Evolutionary conservation across 2,888 invertebrate species (phyloP).

Genomic region (Rotaria magnacalcarata): DNA sequence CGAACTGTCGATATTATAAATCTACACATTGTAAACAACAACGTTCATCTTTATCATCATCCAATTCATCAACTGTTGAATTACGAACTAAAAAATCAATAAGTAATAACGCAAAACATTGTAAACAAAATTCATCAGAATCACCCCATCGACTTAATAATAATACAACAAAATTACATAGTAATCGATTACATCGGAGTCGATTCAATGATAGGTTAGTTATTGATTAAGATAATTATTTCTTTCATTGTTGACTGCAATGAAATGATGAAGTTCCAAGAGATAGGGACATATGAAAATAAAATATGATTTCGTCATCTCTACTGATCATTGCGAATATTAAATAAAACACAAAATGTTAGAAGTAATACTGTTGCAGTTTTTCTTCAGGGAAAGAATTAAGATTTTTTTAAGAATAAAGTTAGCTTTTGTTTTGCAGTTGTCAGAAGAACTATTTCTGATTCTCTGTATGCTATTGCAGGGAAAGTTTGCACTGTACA

Average conservation of each 20-base stretch:
- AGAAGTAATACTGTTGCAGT: no score
- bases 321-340: not conserved
- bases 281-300: conserved; percentile 7
- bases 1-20: not conserved
- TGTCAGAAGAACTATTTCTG: no score
- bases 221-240: not conserved
- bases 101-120: not conserved
- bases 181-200: not conserved
- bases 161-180: not conserved
- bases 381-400: no score
- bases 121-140: not conserved
- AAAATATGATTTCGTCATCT: not conserved
- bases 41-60: not conserved
- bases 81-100: not conserved
- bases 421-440: no score
- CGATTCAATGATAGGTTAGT: not conserved
- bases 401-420: no score
- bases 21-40: not conserved
- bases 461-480: no score
- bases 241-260: not conserved
- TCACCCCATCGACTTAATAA: not conserved
- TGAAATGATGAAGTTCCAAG: conserved; percentile 14
- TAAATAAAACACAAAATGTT: no score
- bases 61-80: not conserved
- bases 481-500: no score